Conservation (phyloP, 2,888 invertebrate genomes). For the Metellina segmentata region DNA sequence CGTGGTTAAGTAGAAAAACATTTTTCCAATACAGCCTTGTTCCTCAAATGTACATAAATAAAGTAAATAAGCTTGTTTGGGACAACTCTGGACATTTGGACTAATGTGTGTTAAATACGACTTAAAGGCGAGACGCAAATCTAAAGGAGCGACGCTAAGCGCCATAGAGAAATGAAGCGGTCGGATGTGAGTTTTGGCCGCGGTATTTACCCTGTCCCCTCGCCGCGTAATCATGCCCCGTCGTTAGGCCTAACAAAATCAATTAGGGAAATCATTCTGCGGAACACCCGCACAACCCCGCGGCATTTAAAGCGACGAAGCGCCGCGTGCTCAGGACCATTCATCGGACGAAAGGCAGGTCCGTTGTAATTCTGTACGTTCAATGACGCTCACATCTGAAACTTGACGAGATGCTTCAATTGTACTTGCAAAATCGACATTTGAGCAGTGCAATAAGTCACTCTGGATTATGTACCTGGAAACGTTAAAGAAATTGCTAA, state of each 20-base stretch:
- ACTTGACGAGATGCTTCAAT: neutral
- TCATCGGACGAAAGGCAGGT: neutral
- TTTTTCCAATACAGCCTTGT: too few relatives aligned
- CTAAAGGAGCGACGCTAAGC: too few relatives aligned
- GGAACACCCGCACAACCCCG: neutral
- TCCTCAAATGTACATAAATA: too few relatives aligned
- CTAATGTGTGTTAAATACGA: too few relatives aligned
- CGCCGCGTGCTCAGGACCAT: neutral
- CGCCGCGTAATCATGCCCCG: constrained; percentile 5
- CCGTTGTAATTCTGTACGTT: neutral
- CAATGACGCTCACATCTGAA: neutral
- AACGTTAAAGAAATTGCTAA: too few relatives aligned
- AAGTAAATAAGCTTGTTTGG: too few relatives aligned
- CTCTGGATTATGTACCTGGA: neutral
- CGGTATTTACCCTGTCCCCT: neutral
- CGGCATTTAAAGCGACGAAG: neutral
- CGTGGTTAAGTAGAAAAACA: too few relatives aligned
- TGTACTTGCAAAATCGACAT: neutral
- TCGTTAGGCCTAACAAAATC: constrained; percentile 49
- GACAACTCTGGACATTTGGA: too few relatives aligned
- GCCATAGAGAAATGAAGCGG: neutral
- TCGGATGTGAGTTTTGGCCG: neutral
- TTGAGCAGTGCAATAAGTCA: neutral
- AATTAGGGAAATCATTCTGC: constrained; percentile 40
- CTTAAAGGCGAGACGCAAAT: too few relatives aligned